Evolutionary conservation across 1,140 invertebrate species (phyloP), one percentile per base, ranked within the genome.

Genomic region (Bathynomus jamesi): DNA sequence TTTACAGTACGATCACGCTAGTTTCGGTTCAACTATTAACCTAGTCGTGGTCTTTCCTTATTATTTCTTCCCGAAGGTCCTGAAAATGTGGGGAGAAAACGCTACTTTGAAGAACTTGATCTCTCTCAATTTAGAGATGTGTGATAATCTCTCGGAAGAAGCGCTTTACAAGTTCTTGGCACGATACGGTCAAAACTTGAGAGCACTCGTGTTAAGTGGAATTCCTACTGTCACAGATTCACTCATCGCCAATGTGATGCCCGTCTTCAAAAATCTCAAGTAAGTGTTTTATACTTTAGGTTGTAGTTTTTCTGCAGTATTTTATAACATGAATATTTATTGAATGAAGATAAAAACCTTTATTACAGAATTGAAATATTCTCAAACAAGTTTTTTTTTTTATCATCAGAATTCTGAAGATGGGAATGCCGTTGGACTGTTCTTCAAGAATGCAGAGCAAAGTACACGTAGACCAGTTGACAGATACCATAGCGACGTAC

Each of bases 191-290:
- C 67, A 72, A 10, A 93, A 96, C 82, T 84, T 99, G 11, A 87
- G 87, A 80, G 97, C 93, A 0, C 85, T 99, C 24, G 88, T 89
- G 70, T 83, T 99, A 0, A 93, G 92, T 53, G 97, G 97, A 30
- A 99, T 99, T 90, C 90, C 95, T 0, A 96, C 99, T 80, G 92
- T 99, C 76, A 96, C 95, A 0, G 97, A 99, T 84, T 93, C 95
- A 80, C 89, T 99, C 62, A 98, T 96, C 94, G 91, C 93, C 82
- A 90, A 91, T 76, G 90, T 96, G 31, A 84, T 99, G 63, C 92
- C 94, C 0, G 88, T 93, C 70, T 83, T 99, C 7, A 91, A 87
- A 66, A 96, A 96, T 81, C 90, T 93, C 73, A 95, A 90, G 95
- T 97, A 81, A 84, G 81, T n/a, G n/a, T n/a, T n/a, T n/a, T n/a